These are phyloP conservation scores for Paradoxurus hermaphroditus DNA, from an alignment of 2,113 vertebrate genomes.

Conservation along the genomic window DNA sequence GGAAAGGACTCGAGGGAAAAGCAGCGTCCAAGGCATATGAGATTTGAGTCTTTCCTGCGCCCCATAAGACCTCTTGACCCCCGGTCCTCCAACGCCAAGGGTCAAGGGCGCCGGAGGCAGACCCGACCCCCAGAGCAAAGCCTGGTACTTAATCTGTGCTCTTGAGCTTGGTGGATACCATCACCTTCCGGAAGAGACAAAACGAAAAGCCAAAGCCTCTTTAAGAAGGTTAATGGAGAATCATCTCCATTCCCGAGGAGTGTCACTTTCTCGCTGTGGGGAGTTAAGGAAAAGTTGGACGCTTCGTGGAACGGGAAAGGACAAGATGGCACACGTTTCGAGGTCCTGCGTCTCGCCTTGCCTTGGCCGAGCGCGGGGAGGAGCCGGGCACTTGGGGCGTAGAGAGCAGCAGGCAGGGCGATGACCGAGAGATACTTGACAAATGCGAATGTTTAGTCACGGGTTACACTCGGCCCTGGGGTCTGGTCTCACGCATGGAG, in stretches of 20 bases:
- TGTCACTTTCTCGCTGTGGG: background rate
- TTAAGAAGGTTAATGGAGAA: background rate
- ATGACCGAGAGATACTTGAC: no score
- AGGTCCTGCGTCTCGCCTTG: background rate
- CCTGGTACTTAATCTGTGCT: background rate
- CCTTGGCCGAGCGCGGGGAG: background rate
- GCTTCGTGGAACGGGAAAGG: background rate
- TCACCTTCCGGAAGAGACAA: background rate
- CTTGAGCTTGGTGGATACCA: background rate
- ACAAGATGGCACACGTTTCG: rapidly evolving
- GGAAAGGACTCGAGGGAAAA: background rate
- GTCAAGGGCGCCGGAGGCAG: background rate
- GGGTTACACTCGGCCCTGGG: rapidly evolving
- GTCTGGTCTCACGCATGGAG: background rate
- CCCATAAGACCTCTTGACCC: background rate
- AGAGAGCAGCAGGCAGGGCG: background rate
- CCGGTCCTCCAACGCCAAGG: background rate
- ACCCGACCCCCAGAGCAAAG: rapidly evolving
- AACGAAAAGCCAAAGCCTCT: background rate
- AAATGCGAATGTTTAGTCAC: background rate
- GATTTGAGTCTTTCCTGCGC: rapidly evolving
- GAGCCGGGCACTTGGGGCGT: background rate
- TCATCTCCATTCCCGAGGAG: background rate
- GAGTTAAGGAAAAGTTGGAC: background rate
- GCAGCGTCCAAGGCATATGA: rapidly evolving